Conservation (phyloP, 2,113 vertebrate genomes). For the Gadus macrocephalus region DNA sequence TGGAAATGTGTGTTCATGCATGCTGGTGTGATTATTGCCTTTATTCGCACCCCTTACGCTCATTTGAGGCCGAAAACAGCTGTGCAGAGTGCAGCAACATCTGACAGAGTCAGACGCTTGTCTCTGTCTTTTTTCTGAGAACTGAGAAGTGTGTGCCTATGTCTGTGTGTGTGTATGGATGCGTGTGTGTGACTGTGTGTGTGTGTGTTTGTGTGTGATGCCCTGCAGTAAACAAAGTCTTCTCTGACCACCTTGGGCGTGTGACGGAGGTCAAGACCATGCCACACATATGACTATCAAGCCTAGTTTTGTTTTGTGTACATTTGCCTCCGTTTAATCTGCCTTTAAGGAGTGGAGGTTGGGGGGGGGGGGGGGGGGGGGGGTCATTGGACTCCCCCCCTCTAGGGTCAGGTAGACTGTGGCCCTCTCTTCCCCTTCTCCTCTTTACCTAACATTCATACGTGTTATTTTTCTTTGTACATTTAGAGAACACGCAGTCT, state of each 20-base stretch:
- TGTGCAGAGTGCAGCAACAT: not conserved
- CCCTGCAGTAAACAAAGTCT: not conserved
- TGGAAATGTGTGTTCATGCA: not conserved
- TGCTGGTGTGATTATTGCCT: conserved; percentile 36
- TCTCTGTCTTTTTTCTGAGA: not conserved
- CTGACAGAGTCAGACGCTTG: not conserved
- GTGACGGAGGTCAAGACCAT: conserved; percentile 30
- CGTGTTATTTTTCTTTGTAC: too few relatives aligned
- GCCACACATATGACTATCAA: conserved; percentile 28
- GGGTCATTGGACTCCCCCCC: not conserved
- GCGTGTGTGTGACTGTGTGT: not conserved
- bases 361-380: too few relatives aligned
- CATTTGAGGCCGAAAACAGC: not conserved
- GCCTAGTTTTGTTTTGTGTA: not conserved
- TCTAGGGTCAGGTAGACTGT: too few relatives aligned
- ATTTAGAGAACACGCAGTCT: too few relatives aligned
- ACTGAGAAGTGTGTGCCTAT: not conserved
- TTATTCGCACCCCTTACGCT: not conserved
- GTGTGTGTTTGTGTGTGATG: conserved; percentile 4
- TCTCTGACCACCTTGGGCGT: not conserved
- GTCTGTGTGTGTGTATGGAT: not conserved
- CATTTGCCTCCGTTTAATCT: too few relatives aligned
- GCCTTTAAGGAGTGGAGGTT: too few relatives aligned
- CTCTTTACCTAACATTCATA: too few relatives aligned
- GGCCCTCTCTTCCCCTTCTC: too few relatives aligned